Evolutionary conservation across 2,888 invertebrate genomes (phyloP).

Genomic region (Miltochrista miniata): DNA sequence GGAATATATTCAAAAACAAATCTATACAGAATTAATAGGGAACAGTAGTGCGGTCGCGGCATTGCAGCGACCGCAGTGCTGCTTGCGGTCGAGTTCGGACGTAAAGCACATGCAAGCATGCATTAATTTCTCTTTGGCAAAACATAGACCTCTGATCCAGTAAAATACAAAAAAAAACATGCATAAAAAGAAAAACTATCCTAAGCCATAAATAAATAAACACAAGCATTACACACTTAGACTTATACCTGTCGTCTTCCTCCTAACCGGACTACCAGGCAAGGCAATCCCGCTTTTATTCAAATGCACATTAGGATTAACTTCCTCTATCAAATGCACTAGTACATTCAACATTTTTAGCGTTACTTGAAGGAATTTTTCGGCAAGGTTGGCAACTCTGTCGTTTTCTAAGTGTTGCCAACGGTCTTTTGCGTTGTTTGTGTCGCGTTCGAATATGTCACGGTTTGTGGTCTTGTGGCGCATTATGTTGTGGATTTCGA

Average conservation of each 20-base stretch:
- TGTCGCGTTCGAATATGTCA: slow-evolving; percentile 71
- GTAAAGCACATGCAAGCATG: too few relatives aligned
- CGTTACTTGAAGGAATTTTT: slow-evolving; percentile 86
- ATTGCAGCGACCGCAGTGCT: too few relatives aligned
- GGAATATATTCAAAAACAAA: too few relatives aligned
- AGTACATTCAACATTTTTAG: slow-evolving; percentile 89
- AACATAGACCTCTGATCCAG: too few relatives aligned
- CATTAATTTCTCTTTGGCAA: too few relatives aligned
- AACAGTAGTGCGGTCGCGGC: too few relatives aligned
- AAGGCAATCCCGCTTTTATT: slow-evolving; percentile 78
- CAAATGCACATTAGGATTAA: slow-evolving; percentile 78
- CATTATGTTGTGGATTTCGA: slow-evolving; percentile 76
- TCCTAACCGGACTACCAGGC: slow-evolving; percentile 82
- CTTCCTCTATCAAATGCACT: slow-evolving; percentile 90
- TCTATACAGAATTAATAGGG: too few relatives aligned
- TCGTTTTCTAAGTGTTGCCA: slow-evolving; percentile 72
- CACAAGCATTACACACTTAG: slow-evolving; percentile 3
- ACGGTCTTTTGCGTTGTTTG: slow-evolving; percentile 55
- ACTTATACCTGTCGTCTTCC: slow-evolving; percentile 69
- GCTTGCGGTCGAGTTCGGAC: too few relatives aligned
- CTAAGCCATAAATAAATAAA: background rate
- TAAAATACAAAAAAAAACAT: too few relatives aligned
- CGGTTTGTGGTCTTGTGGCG: slow-evolving; percentile 60
- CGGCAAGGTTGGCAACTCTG: slow-evolving; percentile 80
- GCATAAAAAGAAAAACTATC: too few relatives aligned